These are phyloP conservation scores for Semnopithecus entellus DNA, from an alignment of 2,113 vertebrate species.

Conservation along the genomic window DNA sequence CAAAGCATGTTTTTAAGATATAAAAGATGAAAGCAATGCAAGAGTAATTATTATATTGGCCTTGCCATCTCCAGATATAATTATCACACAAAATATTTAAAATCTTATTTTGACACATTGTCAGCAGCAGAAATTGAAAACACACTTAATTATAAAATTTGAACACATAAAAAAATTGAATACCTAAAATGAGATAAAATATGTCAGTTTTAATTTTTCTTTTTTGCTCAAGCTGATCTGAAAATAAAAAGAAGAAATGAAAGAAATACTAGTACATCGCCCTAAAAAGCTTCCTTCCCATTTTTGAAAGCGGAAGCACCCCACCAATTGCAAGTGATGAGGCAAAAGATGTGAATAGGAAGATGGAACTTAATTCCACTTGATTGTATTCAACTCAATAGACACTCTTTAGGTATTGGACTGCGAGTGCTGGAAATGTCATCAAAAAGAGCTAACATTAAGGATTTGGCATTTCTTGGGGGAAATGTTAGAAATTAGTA, in stretches of 20 bases:
- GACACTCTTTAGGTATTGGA: neutral
- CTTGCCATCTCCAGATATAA: neutral
- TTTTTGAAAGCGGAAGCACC: conserved; percentile 45
- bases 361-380: neutral
- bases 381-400: neutral
- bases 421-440: neutral
- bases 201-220: neutral
- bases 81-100: neutral
- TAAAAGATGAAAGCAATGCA: neutral
- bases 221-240: conserved; percentile 34
- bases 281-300: neutral
- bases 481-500: neutral
- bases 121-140: neutral
- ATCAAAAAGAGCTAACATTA: neutral
- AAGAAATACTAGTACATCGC: neutral
- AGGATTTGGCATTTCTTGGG: neutral
- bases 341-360: neutral
- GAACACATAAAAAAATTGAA: neutral
- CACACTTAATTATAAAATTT: neutral
- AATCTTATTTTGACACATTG: neutral
- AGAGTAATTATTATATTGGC: neutral
- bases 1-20: neutral
- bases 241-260: conserved; percentile 71
- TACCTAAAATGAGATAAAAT: conserved; percentile 3
- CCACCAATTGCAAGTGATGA: neutral